phyloP scores from a whole-genome alignment of 2,888 invertebrate genomes.

The Tenthredo notha region DNA sequence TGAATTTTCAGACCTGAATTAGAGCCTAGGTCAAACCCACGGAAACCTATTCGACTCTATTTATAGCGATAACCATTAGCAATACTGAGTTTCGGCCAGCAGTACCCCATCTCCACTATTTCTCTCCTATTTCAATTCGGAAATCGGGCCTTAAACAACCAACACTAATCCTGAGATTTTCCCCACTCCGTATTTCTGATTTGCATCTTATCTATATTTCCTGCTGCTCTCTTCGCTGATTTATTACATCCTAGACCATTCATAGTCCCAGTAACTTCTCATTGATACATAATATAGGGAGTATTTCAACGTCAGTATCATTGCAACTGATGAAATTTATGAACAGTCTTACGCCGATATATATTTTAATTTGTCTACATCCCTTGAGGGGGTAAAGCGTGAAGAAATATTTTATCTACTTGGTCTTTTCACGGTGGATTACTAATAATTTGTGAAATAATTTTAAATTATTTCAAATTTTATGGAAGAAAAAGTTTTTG shows the following conservation, averaged over 20 bases:
- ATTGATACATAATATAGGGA: background rate
- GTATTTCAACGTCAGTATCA: background rate
- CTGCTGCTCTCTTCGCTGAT: background rate
- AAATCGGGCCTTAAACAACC: conserved; percentile 38
- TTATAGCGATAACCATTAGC: conserved; percentile 42
- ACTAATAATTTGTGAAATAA: background rate
- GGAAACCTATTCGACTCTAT: conserved; percentile 19
- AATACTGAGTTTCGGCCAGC: conserved; percentile 8
- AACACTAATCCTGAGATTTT: background rate
- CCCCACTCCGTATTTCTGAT: background rate
- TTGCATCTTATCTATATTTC: conserved; percentile 28
- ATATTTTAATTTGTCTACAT: background rate
- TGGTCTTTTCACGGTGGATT: no score
- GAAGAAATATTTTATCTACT: no score
- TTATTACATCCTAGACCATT: background rate
- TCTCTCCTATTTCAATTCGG: background rate
- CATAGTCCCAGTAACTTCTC: background rate
- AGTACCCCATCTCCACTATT: conserved; percentile 2
- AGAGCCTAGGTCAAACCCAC: conserved; percentile 20
- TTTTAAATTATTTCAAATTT: background rate
- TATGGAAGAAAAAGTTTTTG: no score
- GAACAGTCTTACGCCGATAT: background rate
- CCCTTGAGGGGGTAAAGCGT: background rate
- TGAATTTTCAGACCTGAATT: conserved; percentile 34
- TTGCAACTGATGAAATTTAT: background rate